Evolutionary conservation across 2,113 vertebrate species (phyloP).

Genomic region (Aptenodytes forsteri): DNA sequence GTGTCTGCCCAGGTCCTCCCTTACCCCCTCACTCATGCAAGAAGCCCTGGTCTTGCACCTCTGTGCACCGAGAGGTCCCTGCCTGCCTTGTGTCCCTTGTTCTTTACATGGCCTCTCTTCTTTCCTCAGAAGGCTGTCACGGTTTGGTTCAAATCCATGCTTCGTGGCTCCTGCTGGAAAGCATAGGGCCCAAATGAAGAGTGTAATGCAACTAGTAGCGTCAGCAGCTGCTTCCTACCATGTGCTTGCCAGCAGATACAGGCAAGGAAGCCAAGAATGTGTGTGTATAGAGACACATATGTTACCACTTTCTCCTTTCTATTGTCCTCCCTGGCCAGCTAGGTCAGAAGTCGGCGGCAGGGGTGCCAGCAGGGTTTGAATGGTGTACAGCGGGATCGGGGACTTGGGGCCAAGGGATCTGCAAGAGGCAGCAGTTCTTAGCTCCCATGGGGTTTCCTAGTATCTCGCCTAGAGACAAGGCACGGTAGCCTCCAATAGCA

Average conservation of each 20-base stretch:
- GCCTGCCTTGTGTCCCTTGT: background rate
- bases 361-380: background rate
- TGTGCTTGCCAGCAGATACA: background rate
- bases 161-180: background rate
- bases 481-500: background rate
- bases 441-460: background rate
- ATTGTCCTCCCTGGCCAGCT: background rate
- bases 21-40: background rate
- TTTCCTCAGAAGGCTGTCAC: background rate
- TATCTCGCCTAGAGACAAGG: background rate
- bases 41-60: background rate
- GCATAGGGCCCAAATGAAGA: conserved; percentile 1
- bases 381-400: background rate
- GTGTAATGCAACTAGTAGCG: background rate
- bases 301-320: background rate
- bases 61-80: background rate
- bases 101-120: background rate
- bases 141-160: background rate
- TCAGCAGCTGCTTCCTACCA: conserved; percentile 37
- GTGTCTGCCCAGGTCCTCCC: background rate
- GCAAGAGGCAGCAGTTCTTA: background rate
- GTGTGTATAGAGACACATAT: conserved; percentile 4
- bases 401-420: background rate
- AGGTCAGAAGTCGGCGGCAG: conserved; percentile 12
- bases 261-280: conserved; percentile 31